phyloP scores from a whole-genome alignment of 1,140 invertebrate species.

The Drosophila chauvacae region DNA sequence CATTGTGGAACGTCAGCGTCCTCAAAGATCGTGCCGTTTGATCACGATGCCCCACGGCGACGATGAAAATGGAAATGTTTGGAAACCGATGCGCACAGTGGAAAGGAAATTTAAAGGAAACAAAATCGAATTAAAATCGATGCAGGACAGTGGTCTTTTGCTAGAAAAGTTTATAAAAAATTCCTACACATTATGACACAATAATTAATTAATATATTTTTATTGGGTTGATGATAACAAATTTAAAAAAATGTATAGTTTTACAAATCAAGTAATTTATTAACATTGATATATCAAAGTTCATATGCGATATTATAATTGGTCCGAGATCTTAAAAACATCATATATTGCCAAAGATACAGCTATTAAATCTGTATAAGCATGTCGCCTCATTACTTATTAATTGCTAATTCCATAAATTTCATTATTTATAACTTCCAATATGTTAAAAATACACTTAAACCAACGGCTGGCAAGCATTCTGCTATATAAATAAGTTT shows the following conservation, averaged over 20 bases:
- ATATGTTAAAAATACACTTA: slow-evolving; percentile 13
- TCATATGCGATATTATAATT: neutral
- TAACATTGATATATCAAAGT: neutral
- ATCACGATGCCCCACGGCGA: slow-evolving; percentile 68
- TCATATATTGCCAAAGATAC: neutral
- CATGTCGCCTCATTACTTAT: neutral
- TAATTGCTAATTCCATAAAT: neutral
- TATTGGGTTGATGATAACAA: neutral
- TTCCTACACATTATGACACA: too few species aligned
- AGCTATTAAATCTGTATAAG: neutral
- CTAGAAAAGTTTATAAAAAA: neutral
- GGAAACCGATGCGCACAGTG: slow-evolving; percentile 59
- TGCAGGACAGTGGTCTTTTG: neutral
- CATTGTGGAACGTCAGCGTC: slow-evolving; percentile 59
- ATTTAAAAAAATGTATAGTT: too few species aligned
- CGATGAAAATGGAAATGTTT: slow-evolving; percentile 72
- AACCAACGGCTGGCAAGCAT: neutral
- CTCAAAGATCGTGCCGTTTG: slow-evolving; percentile 68
- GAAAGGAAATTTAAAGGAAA: slow-evolving; percentile 7
- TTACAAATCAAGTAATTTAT: neutral
- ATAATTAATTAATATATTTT: neutral
- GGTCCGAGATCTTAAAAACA: neutral
- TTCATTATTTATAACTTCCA: neutral
- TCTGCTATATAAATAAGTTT: slow-evolving; percentile 7
- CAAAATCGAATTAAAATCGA: slow-evolving; percentile 1